phyloP scores from a whole-genome alignment of 53 echinoderm and acorn worm genomes.

The Paelopatides confundens region DNA sequence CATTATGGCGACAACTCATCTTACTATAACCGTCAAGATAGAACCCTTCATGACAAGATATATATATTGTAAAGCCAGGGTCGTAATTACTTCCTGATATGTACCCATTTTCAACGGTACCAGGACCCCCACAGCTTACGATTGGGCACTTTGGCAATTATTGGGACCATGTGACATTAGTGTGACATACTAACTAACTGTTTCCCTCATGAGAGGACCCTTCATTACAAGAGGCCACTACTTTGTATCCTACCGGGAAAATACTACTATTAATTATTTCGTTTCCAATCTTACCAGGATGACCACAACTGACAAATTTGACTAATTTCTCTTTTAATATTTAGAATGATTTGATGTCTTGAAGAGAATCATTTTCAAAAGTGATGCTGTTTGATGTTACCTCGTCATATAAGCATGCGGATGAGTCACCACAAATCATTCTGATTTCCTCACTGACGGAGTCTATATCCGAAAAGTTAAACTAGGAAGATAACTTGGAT shows the following conservation, averaged over 20 bases:
- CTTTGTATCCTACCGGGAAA: not conserved
- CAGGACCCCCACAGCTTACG: not conserved
- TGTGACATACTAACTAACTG: not conserved
- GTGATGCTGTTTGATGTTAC: slow-evolving; percentile 37
- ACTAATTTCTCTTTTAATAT: too few species aligned
- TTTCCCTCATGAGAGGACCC: not conserved
- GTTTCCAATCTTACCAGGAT: slow-evolving; percentile 33
- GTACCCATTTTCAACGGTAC: not conserved
- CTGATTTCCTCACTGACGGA: slow-evolving; percentile 56
- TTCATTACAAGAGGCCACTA: not conserved
- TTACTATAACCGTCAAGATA: too few species aligned
- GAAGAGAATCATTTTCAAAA: slow-evolving; percentile 60
- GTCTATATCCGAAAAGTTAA: slow-evolving; percentile 49
- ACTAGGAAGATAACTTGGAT: slow-evolving; percentile 51
- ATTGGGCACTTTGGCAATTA: not conserved
- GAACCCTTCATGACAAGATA: not conserved
- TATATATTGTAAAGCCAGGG: not conserved
- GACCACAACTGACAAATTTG: slow-evolving; percentile 67
- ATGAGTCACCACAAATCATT: slow-evolving; percentile 59
- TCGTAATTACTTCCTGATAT: not conserved
- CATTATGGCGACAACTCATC: too few species aligned
- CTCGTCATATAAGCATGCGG: slow-evolving; percentile 51
- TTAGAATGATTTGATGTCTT: not conserved
- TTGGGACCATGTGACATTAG: not conserved
- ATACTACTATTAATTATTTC: not conserved